A percentile compares a stretch with the other conserved stretches of the same genome.
Evolutionary conservation across 2,113 vertebrate genomes (phyloP).

Genomic region (Ammodytes marinus): DNA sequence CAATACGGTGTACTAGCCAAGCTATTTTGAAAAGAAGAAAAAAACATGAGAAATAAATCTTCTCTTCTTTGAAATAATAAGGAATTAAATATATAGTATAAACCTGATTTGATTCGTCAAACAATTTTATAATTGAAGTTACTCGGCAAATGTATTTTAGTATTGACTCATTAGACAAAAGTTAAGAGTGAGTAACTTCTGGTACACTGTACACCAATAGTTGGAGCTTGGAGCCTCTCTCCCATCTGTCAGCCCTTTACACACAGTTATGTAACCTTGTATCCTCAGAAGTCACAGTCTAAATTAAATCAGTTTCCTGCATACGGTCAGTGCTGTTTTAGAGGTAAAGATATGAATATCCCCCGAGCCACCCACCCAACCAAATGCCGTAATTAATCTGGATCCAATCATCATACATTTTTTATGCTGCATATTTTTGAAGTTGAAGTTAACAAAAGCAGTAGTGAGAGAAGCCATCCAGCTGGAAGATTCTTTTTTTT

Average conservation of each 20-base stretch:
- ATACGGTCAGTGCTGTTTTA: neutral
- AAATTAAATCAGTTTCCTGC: neutral
- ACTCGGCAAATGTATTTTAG: neutral
- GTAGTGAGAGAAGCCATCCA: conserved; percentile 17
- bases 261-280: neutral
- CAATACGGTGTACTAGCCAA: neutral
- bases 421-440: neutral
- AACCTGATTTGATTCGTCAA: neutral
- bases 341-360: neutral
- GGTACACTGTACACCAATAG: neutral
- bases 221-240: neutral
- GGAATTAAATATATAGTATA: neutral
- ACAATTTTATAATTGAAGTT: neutral
- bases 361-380: neutral
- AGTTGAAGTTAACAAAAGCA: conserved; percentile 17
- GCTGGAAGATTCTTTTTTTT: conserved; percentile 22
- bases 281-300: neutral
- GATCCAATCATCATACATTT: neutral
- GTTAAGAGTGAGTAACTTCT: neutral
- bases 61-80: neutral
- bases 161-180: neutral
- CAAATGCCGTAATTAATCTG: neutral
- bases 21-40: neutral
- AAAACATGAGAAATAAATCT: conserved; percentile 4
- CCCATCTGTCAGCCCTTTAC: neutral